phyloP scores from a whole-genome alignment of 2,888 invertebrate species.

The Dynastes tityus region DNA sequence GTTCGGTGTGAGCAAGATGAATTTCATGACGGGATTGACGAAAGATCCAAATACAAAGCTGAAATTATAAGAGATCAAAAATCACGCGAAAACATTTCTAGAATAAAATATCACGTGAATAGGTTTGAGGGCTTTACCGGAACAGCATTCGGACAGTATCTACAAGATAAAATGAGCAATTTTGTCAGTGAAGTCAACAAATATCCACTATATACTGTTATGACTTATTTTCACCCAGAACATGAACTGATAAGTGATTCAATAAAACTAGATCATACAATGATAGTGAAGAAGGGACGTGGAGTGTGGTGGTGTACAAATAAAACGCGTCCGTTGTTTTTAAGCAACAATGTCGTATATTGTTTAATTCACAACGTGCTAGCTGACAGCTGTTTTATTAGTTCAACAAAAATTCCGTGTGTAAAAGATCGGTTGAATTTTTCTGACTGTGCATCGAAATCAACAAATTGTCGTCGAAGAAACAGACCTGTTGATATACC shows the following conservation, averaged over 20 bases:
- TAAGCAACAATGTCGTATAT: constrained; percentile 5
- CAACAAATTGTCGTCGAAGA: neutral
- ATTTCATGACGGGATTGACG: neutral
- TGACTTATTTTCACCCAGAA: constrained; percentile 21
- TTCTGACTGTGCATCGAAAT: neutral
- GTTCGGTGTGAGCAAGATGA: neutral
- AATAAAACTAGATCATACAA: neutral
- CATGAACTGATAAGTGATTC: neutral
- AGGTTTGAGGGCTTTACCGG: constrained; percentile 18
- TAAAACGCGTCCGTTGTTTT: neutral
- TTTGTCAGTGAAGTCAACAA: neutral
- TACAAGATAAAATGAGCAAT: constrained; percentile 3
- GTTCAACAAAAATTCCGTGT: neutral
- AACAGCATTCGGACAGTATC: neutral
- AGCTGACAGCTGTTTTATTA: neutral
- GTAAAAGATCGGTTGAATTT: neutral
- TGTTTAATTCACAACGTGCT: neutral
- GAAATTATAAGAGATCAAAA: neutral
- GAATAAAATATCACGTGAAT: constrained; percentile 5
- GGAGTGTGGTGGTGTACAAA: neutral
- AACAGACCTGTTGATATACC: constrained; percentile 14
- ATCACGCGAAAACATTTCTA: neutral
- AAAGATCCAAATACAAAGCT: constrained; percentile 5
- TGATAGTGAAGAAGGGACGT: neutral
- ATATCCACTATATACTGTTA: constrained; percentile 9